Evolutionary conservation across 2,888 invertebrate genomes (phyloP).

Genomic region (Omphaloscelis lunosa): DNA sequence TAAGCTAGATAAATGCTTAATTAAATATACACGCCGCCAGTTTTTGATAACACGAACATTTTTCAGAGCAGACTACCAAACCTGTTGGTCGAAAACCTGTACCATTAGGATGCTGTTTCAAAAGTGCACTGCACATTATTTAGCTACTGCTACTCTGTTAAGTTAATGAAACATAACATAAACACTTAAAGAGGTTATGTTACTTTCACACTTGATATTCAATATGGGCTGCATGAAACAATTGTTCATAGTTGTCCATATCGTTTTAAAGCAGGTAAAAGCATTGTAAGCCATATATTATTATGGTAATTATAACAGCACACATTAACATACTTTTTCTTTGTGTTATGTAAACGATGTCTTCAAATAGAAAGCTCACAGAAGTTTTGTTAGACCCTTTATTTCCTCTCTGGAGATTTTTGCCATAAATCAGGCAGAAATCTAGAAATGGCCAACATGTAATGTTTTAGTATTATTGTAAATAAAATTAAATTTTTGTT

Average conservation of each 20-base stretch:
- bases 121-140: constrained; percentile 7
- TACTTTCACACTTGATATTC: too few species aligned
- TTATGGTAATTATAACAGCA: neutral
- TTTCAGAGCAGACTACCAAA: constrained; percentile 10
- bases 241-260: neutral
- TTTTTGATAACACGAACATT: constrained; percentile 36
- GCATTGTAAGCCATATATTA: neutral
- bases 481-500: too few species aligned
- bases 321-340: neutral
- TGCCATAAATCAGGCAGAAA: too few species aligned
- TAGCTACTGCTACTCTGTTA: neutral
- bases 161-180: too few species aligned
- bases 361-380: too few species aligned
- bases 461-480: too few species aligned
- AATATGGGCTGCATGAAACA: neutral
- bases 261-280: neutral
- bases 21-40: constrained; percentile 28
- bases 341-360: too few species aligned
- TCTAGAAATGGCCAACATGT: too few species aligned
- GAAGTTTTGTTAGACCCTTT: neutral
- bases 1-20: constrained; percentile 24
- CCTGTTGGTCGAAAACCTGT: constrained; percentile 13
- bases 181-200: too few species aligned
- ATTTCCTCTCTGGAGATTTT: too few species aligned
- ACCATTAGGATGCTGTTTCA: neutral